A percentile compares a stretch with the other conserved stretches of the same genome.
Conservation (phyloP, 2,113 vertebrate species). For the Bambusicola thoracicus region DNA sequence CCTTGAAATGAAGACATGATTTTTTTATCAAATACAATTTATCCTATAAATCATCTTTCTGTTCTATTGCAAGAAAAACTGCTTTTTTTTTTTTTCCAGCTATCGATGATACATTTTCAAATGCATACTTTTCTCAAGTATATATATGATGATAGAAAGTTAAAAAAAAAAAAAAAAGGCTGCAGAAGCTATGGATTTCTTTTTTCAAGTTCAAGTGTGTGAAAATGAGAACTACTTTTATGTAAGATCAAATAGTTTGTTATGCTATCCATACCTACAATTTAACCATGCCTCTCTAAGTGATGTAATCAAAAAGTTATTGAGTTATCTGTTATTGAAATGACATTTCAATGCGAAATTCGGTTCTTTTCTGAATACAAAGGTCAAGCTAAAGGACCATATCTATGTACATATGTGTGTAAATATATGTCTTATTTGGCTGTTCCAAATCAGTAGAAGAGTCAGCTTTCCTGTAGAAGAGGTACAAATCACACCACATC, state of each 20-base stretch:
- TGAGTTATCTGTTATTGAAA: neutral
- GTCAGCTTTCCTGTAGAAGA: neutral
- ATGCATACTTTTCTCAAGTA: neutral
- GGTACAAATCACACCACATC: neutral
- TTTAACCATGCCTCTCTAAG: neutral
- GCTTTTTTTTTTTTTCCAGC: neutral
- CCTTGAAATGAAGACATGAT: neutral
- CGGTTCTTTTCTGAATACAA: neutral
- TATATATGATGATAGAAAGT: neutral
- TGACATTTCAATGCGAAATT: neutral
- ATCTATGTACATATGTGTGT: too few relatives aligned
- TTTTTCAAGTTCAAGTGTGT: neutral
- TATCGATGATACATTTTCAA: neutral
- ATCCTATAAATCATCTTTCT: neutral
- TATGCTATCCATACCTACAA: neutral
- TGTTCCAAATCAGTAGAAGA: neutral
- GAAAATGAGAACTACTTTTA: neutral
- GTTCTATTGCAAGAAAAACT: neutral
- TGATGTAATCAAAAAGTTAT: neutral
- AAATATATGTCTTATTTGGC: too few relatives aligned
- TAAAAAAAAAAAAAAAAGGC: neutral
- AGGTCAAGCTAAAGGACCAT: neutral
- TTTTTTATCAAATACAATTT: neutral
- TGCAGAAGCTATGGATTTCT: neutral
- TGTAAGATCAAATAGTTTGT: neutral